These are phyloP conservation scores for Tympanuchus pallidicinctus DNA, from an alignment of 2,113 vertebrate species.

Conservation along the genomic window DNA sequence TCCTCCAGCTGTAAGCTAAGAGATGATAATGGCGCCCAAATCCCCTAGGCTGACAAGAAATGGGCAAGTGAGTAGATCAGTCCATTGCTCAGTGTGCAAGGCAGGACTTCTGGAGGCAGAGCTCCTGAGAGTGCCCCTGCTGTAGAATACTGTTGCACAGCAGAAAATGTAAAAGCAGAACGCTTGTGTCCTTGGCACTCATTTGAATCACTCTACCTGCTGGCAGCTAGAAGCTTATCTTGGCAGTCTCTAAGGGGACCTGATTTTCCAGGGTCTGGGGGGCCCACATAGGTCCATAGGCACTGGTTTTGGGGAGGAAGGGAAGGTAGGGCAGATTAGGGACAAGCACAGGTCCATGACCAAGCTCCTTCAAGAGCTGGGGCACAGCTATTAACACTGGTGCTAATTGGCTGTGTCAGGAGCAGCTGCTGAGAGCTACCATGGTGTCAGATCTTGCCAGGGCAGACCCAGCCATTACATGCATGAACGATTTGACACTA, in stretches of 20 bases:
- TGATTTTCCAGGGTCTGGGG: neutral
- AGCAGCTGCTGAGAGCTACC: slow-evolving; percentile 55
- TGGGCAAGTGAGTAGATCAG: rapidly evolving
- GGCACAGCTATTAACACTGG: neutral
- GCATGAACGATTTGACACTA: neutral
- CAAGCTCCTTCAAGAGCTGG: neutral
- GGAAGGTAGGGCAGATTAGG: neutral
- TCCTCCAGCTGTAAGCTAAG: neutral
- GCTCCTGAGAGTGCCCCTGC: neutral
- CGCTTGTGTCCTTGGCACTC: neutral
- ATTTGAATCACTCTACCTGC: neutral
- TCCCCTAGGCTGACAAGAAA: neutral
- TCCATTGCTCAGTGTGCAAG: rapidly evolving
- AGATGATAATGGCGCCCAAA: neutral
- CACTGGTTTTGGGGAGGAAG: neutral
- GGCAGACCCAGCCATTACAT: neutral
- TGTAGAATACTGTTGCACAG: neutral
- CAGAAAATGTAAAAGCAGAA: neutral
- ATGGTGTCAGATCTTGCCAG: neutral
- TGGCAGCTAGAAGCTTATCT: neutral
- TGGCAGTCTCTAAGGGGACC: neutral
- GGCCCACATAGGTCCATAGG: neutral
- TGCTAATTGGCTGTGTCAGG: slow-evolving; percentile 44
- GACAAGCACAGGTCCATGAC: neutral
- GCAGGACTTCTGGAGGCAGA: neutral